phyloP scores from a whole-genome alignment of 2,888 invertebrate species.

The Noctuana brunneofusca region DNA sequence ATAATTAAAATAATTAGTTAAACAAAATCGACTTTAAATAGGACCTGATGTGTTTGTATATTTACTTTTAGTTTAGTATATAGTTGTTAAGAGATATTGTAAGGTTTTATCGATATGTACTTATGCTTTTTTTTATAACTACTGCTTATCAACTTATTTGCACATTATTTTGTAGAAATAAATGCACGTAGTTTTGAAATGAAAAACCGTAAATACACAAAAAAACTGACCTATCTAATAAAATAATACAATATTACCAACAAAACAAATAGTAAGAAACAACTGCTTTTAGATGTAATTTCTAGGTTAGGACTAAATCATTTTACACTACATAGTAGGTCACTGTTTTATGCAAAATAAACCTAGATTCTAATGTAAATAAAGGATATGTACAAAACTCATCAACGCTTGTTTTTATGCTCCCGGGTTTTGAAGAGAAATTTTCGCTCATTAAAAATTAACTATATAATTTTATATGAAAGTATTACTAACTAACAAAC shows the following conservation, averaged over 20 bases:
- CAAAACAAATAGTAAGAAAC: background rate
- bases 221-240: background rate
- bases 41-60: slow-evolving; percentile 16
- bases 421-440: background rate
- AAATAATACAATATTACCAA: background rate
- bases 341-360: slow-evolving; percentile 13
- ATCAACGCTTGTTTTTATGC: background rate
- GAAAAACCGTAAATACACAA: background rate
- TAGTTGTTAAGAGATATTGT: slow-evolving; percentile 18
- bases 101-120: slow-evolving; percentile 19
- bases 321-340: slow-evolving; percentile 14
- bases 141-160: slow-evolving; percentile 22
- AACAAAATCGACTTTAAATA: background rate
- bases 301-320: slow-evolving; percentile 6
- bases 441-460: too few relatives aligned
- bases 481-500: too few relatives aligned
- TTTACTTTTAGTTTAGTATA: slow-evolving; percentile 9
- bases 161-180: background rate
- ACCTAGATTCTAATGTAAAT: slow-evolving; percentile 18
- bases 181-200: slow-evolving; percentile 9
- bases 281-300: background rate
- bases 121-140: slow-evolving; percentile 19
- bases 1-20: background rate
- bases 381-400: slow-evolving; percentile 19
- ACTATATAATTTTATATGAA: too few relatives aligned